Evolutionary conservation across 2,113 vertebrate genomes (phyloP), one percentile per base, ranked within the genome.

Genomic region (Pseudolaguvia tuberculata): DNA sequence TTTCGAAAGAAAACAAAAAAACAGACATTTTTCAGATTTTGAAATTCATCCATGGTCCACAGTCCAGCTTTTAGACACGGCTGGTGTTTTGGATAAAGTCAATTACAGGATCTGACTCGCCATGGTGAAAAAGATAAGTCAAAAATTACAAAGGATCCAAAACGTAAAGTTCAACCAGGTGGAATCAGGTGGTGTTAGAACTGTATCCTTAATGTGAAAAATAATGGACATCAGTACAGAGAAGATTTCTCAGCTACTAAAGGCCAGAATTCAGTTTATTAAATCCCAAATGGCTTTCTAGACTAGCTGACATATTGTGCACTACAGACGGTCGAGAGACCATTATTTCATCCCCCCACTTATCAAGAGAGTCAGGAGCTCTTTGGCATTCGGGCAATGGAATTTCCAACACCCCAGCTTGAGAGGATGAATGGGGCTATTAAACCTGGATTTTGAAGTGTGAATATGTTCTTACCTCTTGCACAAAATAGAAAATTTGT

Each of bases 321-420:
- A 47, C 53, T 47, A 57, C 53, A 27, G 35, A 45, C 53, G 39
- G 69, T 71, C 53, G 23, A 57, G 39, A 71, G 57, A 71, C 69
- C 53, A 72, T 72, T 72, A 48, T 59, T 72, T 72, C 70, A 72
- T 59, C 47, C 39, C n/a, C 56, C 42, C 25, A 59, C 70, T 72
- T 59, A 72, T 72, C 56, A 59, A 50, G 56, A 35, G 42, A 72
- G 39, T 72, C 12, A 56, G 56, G 45, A 72, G 56, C 55, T 10
- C 35, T 72, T 72, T 59, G 70, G 70, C 70, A 50, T 59, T 72
- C 56, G 48, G 70, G 14, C 56, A 58, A 42, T 72, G 70, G 70
- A 55, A 59, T 72, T 72, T 72, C 56, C 56, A 72, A 42, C 39
- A 59, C 23, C 13, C 39, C 45, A 47, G 42, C 56, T 59, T 56